Evolutionary conservation across 2,113 vertebrate species (phyloP).

Genomic region (rat (Rattus norvegicus)): GRCr8 NC_086037.1:12160501-12161000

Average conservation of each 20-base stretch:
- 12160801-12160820: no score
- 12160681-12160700: not conserved
- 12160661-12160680: not conserved
- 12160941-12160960: not conserved
- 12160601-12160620: not conserved
- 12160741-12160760: no score
- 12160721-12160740: not conserved
- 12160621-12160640: not conserved
- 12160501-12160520: not conserved
- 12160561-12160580: not conserved
- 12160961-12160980: not conserved
- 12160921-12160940: not conserved
- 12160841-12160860: not conserved
- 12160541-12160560: accelerated
- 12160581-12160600: not conserved
- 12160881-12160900: not conserved
- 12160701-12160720: not conserved
- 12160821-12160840: not conserved
- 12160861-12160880: not conserved
- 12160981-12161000: not conserved
- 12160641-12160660: not conserved
- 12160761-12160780: no score
- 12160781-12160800: no score
- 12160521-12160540: not conserved
- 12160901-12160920: conserved; percentile 39